Base-by-base conservation (phyloP, 2,113 vertebrate genomes). In the Gulo gulo region DNA sequence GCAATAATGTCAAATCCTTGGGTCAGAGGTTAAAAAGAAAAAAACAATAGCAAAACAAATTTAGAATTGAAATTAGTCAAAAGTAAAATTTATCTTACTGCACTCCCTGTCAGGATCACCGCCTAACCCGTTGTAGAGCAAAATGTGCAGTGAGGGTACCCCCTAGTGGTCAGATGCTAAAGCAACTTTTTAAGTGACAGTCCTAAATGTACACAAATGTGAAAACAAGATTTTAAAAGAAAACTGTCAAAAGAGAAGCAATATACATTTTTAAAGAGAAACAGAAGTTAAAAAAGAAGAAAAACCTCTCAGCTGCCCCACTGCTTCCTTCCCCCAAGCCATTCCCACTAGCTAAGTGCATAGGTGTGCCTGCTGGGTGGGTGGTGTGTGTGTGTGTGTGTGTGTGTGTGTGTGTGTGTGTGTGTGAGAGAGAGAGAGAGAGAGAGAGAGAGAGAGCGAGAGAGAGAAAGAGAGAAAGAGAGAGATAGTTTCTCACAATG, bases 121-220 rank as follows among this genome's bases (percentile, higher is more conserved):
- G 14, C 23, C 13, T 1, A 1, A 5, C 14, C 2, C 23, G n/a
- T 39, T 6, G 26, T 13, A 16, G 1, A 34, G 65, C 31, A 55
- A 96, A 88, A 0, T 12, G 16, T 93, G 92, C 98, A 96, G 57
- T 98, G 83, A 97, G 92, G 55, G 10, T 42, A 0, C 85, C 52
- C 86, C 91, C 84, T 97, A 71, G 96, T 97, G 97, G 95, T 24
- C 63, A 97, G 29, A 95, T 26, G n/a, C 55, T 57, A 29, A 94
- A 83, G 65, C 39, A 55, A 13, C 39, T 74, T 91, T 85, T 80
- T 15, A 69, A 78, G 6, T 29, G 42, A 29, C 42, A 12, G 0
- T 79, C 26, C 12, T 7, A 52, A 50, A 71, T 5, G 18, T 7
- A 4, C 2, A 2, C 11, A 52, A 55, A 52, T 2, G 39, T 0